Percentiles rank a stretch among this genome's conserved stretches.
Evolutionary conservation across 2,797 vertebrate genomes (phyloP).

Genomic region (Sarcophilus harrisii): DNA sequence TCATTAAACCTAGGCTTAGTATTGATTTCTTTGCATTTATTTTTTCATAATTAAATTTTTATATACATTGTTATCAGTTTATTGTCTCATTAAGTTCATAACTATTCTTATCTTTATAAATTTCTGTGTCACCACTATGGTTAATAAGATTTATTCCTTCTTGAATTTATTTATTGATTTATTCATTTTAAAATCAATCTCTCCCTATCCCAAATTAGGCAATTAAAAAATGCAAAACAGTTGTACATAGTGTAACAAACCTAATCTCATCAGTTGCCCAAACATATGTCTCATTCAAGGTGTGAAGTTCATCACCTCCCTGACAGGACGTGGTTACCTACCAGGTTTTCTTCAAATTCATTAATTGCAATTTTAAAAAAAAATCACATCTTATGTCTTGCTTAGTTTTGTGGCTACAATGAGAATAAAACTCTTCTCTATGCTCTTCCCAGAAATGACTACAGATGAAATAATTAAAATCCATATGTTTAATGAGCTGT

Average conservation of each 20-base stretch:
- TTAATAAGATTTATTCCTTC: not conserved
- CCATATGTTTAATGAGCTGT: constrained; percentile 74
- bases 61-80: constrained; percentile 33
- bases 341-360: constrained; percentile 60
- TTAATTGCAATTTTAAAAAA: constrained; percentile 14
- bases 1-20: not conserved
- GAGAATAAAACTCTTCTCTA: constrained; percentile 41
- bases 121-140: not conserved
- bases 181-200: not conserved
- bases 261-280: not conserved
- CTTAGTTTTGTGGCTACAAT: constrained; percentile 60
- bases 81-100: constrained; percentile 5
- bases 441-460: constrained; percentile 65
- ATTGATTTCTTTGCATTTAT: not conserved
- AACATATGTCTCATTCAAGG: not conserved
- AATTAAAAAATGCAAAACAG: not conserved
- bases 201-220: not conserved
- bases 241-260: not conserved
- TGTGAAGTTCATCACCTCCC: not conserved
- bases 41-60: constrained; percentile 26
- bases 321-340: constrained; percentile 13
- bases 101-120: constrained; percentile 32
- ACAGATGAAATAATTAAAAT: constrained; percentile 82
- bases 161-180: not conserved
- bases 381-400: constrained; percentile 29